A percentile compares a stretch with the other conserved stretches of the same genome.
phyloP scores from a whole-genome alignment of 2,888 invertebrate genomes.

The Malthinus flaveolus region DNA sequence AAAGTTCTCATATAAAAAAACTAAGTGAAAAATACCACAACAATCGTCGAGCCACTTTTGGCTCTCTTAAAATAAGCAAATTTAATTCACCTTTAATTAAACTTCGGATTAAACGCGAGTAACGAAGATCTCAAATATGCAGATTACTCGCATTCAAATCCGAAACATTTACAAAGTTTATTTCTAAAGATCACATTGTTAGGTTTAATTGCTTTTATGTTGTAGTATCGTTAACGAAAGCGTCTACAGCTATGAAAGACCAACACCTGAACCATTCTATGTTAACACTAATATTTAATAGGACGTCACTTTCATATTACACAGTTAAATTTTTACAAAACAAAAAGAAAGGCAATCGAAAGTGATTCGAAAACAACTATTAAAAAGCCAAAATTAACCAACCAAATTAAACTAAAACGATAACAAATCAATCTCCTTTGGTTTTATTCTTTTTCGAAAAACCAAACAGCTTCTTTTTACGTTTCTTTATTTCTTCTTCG shows the following conservation, averaged over 20 bases:
- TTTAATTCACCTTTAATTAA: too few relatives aligned
- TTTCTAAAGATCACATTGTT: too few relatives aligned
- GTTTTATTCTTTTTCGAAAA: slow-evolving; percentile 65
- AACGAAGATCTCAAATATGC: too few relatives aligned
- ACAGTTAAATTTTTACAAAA: slow-evolving; percentile 2
- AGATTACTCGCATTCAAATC: too few relatives aligned
- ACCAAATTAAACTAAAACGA: slow-evolving; percentile 19
- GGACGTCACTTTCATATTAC: slow-evolving; percentile 10
- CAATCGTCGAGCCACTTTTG: too few relatives aligned
- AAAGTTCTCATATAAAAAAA: too few relatives aligned
- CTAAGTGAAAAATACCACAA: too few relatives aligned
- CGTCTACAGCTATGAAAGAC: background rate
- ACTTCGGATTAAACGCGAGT: too few relatives aligned
- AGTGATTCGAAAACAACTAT: slow-evolving; percentile 6
- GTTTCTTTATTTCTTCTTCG: slow-evolving; percentile 65
- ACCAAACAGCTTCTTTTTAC: slow-evolving; percentile 61
- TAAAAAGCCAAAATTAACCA: slow-evolving; percentile 7
- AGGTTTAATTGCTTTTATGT: too few relatives aligned
- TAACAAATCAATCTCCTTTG: slow-evolving; percentile 32
- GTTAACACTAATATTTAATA: slow-evolving; percentile 13
- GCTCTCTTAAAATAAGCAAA: too few relatives aligned
- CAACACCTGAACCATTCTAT: slow-evolving; percentile 11
- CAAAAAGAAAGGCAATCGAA: slow-evolving; percentile 4
- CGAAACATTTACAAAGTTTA: too few relatives aligned
- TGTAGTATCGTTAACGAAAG: too few relatives aligned